Conservation (phyloP, 2,113 vertebrate species). For the Xiphias gladius region DNA sequence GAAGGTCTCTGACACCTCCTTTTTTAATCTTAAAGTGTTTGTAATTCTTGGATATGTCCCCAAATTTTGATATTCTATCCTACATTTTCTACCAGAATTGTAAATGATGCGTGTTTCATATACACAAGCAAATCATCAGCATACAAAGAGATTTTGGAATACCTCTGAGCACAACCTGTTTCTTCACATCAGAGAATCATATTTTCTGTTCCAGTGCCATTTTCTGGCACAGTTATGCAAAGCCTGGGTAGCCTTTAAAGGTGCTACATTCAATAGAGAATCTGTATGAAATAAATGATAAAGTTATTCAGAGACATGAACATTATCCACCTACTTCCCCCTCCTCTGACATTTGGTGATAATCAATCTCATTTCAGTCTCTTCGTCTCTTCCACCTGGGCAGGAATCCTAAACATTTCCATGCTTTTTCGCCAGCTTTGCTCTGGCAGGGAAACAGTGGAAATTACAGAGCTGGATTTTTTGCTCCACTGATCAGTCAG, state of each 20-base stretch:
- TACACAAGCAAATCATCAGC: not conserved
- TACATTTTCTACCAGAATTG: too few species aligned
- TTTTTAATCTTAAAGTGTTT: too few species aligned
- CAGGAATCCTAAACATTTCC: conserved; percentile 53
- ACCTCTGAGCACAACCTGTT: not conserved
- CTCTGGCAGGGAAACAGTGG: conserved; percentile 14
- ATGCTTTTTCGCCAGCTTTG: conserved; percentile 36
- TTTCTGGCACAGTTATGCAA: too few species aligned
- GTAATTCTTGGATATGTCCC: too few species aligned
- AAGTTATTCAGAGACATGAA: too few species aligned
- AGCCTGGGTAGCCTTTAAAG: too few species aligned
- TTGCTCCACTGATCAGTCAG: conserved; percentile 30
- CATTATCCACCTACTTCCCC: not conserved
- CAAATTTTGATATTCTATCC: too few species aligned
- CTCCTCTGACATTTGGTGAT: not conserved
- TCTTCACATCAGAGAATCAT: not conserved
- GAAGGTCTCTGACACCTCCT: too few species aligned
- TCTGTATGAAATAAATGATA: too few species aligned
- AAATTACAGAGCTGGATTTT: conserved; percentile 52
- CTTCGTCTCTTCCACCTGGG: not conserved
- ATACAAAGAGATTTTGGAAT: not conserved
- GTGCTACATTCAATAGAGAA: too few species aligned
- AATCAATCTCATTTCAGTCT: conserved; percentile 31
- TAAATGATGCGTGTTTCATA: not conserved
- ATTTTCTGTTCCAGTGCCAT: not conserved